Conservation (phyloP, 2,888 invertebrate genomes). For the Lepetodrilus schrolli region DNA sequence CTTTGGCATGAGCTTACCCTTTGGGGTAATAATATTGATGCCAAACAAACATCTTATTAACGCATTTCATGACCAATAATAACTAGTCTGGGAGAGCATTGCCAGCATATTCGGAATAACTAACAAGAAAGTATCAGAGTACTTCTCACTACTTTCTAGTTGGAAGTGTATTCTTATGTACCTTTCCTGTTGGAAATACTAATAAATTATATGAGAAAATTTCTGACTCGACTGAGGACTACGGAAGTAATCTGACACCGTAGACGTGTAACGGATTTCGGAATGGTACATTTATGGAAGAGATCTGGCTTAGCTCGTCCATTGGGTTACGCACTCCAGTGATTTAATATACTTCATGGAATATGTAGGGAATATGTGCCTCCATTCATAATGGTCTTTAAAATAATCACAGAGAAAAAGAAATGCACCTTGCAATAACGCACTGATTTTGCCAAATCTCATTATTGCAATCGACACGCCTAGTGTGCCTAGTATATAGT, state of each 20-base stretch:
- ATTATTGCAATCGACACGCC: too few species aligned
- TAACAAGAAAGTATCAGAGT: too few species aligned
- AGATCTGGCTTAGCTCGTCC: slow-evolving; percentile 1
- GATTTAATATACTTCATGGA: background rate
- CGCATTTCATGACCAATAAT: too few species aligned
- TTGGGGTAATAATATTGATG: background rate
- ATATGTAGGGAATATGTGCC: background rate
- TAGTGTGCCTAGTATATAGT: too few species aligned
- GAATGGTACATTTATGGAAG: slow-evolving; percentile 16
- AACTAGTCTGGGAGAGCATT: too few species aligned
- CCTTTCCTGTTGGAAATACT: background rate
- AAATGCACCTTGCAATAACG: too few species aligned
- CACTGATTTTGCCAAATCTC: too few species aligned
- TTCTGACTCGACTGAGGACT: slow-evolving; percentile 2
- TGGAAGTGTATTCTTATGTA: too few species aligned
- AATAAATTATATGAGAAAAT: background rate
- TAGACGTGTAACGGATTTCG: background rate
- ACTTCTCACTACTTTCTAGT: too few species aligned
- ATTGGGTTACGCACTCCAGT: too few species aligned
- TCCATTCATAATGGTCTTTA: background rate
- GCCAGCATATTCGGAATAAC: too few species aligned
- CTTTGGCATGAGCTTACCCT: background rate
- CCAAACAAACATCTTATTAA: too few species aligned
- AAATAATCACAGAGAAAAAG: background rate
- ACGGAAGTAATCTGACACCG: background rate